Base-by-base conservation (phyloP, 2,797 vertebrate species). In the Dipus sagitta region DNA sequence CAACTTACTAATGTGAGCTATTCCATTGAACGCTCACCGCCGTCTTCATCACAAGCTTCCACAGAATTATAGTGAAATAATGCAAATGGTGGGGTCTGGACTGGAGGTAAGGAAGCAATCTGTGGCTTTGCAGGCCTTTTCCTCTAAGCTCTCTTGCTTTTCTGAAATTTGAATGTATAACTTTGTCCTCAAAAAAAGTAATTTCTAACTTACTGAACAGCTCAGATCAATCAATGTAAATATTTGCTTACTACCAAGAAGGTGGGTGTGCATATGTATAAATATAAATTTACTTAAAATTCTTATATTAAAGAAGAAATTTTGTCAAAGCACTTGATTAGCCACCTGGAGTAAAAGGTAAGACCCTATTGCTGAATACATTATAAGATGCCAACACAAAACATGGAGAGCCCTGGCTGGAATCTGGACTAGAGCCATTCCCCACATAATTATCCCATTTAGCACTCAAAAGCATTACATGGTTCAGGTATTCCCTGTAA, bases 121-220 rank as follows among this genome's bases (percentile, higher is more conserved):
- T 13, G 26, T 11, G 13, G 13, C 58, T 83, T 87, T n/a, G 47
- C 47, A 88, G 42, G 24, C 4, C 4, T 52, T 92, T 88, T 65
- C 68, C 64, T 32, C 15, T 23, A 93, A 95, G 83, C 47, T 78
- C 21, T 93, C 60, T 85, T 90, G 34, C 68, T 34, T 32, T 60
- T 17, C 7, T 76, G 75, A 24, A 94, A 88, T 90, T 77, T 95
- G 82, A 92, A 95, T 67, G 85, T 62, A n/a, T 80, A 70, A 93
- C 24, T 24, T 78, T 93, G 64, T 11, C 20, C 78, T 92, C 76
- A 86, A 82, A 28, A 92, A 72, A 0, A 81, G 2, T 67, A 80
- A 76, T 84, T 93, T 80, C 34, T 78, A 94, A 86, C 32, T 28
- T 60, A 74, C 13, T 77, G 30, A 86, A 9, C 38, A 83, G 20